A percentile compares a stretch with the other conserved stretches of the same genome.
These are phyloP conservation scores for Megalops cyprinoides DNA, from an alignment of 2,797 vertebrate genomes.

Conservation along the genomic window DNA sequence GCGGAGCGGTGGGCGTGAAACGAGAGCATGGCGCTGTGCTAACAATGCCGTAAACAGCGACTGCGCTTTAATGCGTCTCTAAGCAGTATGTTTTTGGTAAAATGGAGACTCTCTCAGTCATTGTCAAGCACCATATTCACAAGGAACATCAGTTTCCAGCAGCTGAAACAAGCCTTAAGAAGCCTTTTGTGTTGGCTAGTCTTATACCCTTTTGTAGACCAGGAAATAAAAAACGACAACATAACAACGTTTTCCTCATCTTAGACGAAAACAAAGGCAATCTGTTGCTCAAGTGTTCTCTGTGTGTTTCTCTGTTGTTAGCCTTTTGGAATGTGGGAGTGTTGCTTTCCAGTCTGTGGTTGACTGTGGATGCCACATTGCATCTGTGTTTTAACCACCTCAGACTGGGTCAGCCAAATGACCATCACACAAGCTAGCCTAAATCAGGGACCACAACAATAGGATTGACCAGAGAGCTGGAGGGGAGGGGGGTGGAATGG, in stretches of 20 bases:
- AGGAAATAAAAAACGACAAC: not conserved
- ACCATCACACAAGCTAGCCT: not conserved
- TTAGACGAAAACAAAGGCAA: conserved; percentile 1
- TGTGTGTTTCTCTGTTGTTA: not conserved
- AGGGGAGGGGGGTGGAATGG: too few relatives aligned
- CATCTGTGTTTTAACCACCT: not conserved
- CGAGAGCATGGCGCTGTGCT: conserved; percentile 55
- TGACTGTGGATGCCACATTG: too few relatives aligned
- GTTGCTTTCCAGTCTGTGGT: not conserved
- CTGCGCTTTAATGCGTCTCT: conserved; percentile 57
- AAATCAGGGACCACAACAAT: not conserved
- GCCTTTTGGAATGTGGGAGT: not conserved
- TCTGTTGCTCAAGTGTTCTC: not conserved
- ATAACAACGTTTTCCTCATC: not conserved
- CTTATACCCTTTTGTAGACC: not conserved
- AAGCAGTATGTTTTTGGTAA: conserved; percentile 35
- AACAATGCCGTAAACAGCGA: conserved; percentile 49
- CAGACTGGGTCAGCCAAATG: not conserved
- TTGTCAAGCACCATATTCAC: conserved; percentile 55
- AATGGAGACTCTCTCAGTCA: conserved; percentile 56
- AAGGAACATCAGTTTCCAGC: conserved; percentile 47
- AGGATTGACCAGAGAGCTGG: too few relatives aligned
- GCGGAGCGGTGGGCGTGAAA: conserved; percentile 36
- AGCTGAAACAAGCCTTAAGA: conserved; percentile 1
- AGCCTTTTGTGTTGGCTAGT: conserved; percentile 12